Evolutionary conservation across 2,797 vertebrate genomes (phyloP).

Genomic region (Typhlichthys subterraneus): DNA sequence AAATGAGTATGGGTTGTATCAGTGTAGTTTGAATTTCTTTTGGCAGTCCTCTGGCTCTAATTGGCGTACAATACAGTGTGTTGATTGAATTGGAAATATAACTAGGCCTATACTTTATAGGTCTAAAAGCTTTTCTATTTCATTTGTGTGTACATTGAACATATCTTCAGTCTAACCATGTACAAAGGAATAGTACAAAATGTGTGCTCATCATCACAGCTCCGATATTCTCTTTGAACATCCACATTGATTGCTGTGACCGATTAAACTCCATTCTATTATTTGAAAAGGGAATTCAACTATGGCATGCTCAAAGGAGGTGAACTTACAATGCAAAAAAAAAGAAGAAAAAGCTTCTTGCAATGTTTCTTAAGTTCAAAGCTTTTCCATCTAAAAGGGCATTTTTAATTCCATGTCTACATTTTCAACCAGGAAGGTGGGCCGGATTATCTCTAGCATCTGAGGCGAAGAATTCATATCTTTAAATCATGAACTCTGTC

Average conservation of each 20-base stretch:
- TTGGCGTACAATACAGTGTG: constrained; percentile 1
- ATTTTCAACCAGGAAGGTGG: constrained; percentile 76
- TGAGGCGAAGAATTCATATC: constrained; percentile 73
- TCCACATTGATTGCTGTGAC: constrained; percentile 90
- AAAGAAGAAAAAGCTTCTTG: constrained; percentile 77
- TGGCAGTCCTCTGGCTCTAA: not conserved
- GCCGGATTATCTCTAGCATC: constrained; percentile 72
- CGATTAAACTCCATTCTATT: constrained; percentile 88
- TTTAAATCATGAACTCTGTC: constrained; percentile 70
- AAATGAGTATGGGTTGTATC: not conserved
- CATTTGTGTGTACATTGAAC: constrained; percentile 46
- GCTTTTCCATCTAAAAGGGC: constrained; percentile 91
- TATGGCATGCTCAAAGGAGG: constrained; percentile 82
- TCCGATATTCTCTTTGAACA: constrained; percentile 94
- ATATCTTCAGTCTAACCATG: constrained; percentile 83
- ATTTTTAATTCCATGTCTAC: constrained; percentile 90
- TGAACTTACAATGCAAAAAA: constrained; percentile 87
- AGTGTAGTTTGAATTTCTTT: not conserved
- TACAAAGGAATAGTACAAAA: constrained; percentile 90
- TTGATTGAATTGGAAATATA: not conserved
- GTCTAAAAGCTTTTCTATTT: constrained; percentile 32
- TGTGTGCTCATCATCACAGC: constrained; percentile 86
- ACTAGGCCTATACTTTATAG: not conserved
- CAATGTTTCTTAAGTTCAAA: constrained; percentile 93
- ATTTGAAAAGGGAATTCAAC: constrained; percentile 90